Percentiles rank a stretch among this genome's conserved stretches.
Conservation (phyloP, 2,888 invertebrate genomes). For the Lysandra bellargus region DNA sequence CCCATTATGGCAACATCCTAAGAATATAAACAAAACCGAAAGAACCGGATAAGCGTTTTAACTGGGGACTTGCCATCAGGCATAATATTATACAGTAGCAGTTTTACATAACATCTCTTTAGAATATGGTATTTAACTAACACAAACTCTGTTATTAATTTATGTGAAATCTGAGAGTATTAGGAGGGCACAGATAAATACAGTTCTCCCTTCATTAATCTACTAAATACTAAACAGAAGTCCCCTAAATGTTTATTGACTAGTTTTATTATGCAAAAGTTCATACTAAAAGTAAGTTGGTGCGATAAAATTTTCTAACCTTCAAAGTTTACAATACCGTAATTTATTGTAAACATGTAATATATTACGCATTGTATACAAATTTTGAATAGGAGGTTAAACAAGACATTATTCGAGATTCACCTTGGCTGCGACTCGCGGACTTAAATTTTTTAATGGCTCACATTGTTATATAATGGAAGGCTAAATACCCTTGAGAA, state of each 20-base stretch:
- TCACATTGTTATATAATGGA: constrained; percentile 31
- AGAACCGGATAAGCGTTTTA: neutral
- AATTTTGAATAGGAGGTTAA: constrained; percentile 3
- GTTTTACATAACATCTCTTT: too few species aligned
- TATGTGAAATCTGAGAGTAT: too few species aligned
- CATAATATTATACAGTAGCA: neutral
- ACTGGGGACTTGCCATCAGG: neutral
- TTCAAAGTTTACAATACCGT: constrained; percentile 4
- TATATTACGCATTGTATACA: constrained; percentile 23
- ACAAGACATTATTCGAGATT: neutral
- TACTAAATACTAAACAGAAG: neutral
- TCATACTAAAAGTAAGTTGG: neutral
- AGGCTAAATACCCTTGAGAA: constrained; percentile 44
- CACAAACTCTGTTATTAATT: too few species aligned
- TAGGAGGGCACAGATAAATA: too few species aligned
- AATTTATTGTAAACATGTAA: constrained; percentile 17
- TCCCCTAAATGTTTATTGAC: too few species aligned
- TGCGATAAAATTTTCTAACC: neutral
- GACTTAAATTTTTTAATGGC: constrained; percentile 15
- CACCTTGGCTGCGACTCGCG: constrained; percentile 18
- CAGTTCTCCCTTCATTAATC: too few species aligned
- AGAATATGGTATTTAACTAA: too few species aligned
- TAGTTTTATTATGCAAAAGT: too few species aligned
- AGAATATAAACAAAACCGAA: constrained; percentile 6
- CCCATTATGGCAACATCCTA: constrained; percentile 17